These are phyloP conservation scores for Cherax destructor DNA, from an alignment of 1,140 invertebrate species.

Conservation along the genomic window DNA sequence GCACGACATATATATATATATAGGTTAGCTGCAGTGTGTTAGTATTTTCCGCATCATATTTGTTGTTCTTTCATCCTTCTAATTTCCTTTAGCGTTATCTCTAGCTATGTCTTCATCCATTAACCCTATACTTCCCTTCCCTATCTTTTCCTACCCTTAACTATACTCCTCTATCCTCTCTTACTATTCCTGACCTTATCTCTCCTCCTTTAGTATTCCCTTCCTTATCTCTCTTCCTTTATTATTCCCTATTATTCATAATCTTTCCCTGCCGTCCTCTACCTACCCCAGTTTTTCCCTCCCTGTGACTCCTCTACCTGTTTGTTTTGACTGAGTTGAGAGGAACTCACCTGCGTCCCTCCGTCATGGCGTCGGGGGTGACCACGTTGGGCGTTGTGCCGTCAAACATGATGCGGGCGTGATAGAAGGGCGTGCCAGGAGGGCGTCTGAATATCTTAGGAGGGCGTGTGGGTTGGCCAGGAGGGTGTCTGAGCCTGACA, in stretches of 20 bases:
- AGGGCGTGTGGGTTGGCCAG: too few relatives aligned
- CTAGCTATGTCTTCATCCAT: slow-evolving; percentile 2
- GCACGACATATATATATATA: too few relatives aligned
- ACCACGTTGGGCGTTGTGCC: slow-evolving; percentile 32
- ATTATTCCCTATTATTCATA: neutral
- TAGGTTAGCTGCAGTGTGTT: too few relatives aligned
- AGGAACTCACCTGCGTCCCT: slow-evolving; percentile 27
- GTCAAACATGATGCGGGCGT: slow-evolving; percentile 34
- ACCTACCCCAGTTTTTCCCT: neutral
- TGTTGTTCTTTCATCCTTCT: too few relatives aligned
- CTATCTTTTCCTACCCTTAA: neutral
- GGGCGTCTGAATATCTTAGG: too few relatives aligned
- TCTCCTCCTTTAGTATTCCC: neutral
- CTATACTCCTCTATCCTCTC: too few relatives aligned
- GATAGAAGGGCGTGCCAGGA: neutral
- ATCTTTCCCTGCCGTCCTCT: neutral
- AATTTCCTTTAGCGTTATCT: neutral
- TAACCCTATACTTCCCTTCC: neutral
- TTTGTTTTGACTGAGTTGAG: neutral
- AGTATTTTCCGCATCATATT: too few relatives aligned
- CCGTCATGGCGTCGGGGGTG: slow-evolving; percentile 46
- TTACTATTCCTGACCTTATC: neutral
- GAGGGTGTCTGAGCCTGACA: too few relatives aligned
- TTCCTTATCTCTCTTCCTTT: neutral
- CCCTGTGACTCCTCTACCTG: neutral